Base-by-base conservation (phyloP, 1,140 invertebrate species). In the Drosophila asahinai region DNA sequence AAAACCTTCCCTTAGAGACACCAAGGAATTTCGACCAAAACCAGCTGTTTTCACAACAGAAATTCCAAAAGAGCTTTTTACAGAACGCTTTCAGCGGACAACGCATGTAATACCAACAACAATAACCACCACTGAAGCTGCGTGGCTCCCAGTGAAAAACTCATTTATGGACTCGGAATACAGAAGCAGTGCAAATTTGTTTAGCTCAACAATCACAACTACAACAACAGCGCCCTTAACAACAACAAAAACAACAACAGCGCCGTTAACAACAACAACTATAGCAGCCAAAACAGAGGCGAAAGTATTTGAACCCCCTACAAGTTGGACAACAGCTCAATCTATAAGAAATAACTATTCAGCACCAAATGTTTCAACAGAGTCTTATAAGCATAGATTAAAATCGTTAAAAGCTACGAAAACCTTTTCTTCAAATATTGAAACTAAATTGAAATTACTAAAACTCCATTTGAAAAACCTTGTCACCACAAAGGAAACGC, bases 381-480 rank as follows among this genome's bases (percentile, higher is more conserved):
- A 40, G 14, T 55, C 65, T 3, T 78, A 47, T 33, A 77, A 77
- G 33, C 43, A 61, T 11, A 57, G 75, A 22, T 27, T 61, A 5
- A 78, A 77, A 27, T 52, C 43, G 4, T n/a, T 78, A 11, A 61
- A 60, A 25, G 58, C 55, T 25, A 57, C 49, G 2, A 71, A 62
- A 43, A 70, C 40, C 30, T 55, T 38, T 36, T 62, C 75, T 0
- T 51, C 58, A 15, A 70, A 38, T 30, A 74, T 74, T 15, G 64
- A 60, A 40, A 63, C 58, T 38, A 79, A 72, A 40, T 33, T 79
- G 4, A 79, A 71, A 27, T 27, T 78, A 1, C 22, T 72, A 2
- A 79, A 72, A 38, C 59, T 79, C 3, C 54, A 77, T 25, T 57
- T 78, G 1, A 79, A 79, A 45, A 72, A 73, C 48, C 30, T 73